Evolutionary conservation across 2,797 vertebrate genomes (phyloP).

Genomic region (Danio jaintianensis): DNA sequence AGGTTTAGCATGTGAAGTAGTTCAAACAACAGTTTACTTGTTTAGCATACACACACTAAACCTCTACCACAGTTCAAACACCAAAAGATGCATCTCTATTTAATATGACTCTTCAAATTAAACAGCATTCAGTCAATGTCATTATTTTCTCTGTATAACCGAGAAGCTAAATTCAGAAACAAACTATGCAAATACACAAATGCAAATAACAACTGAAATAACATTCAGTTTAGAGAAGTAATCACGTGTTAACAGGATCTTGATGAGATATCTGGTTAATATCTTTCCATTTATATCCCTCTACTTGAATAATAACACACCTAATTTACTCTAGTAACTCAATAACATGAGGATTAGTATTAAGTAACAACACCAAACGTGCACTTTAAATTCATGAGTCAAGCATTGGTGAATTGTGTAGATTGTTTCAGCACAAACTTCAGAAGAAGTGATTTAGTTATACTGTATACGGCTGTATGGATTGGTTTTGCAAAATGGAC

Average conservation of each 20-base stretch:
- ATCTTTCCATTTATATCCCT: neutral
- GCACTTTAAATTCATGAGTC: neutral
- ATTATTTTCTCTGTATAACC: neutral
- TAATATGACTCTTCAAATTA: neutral
- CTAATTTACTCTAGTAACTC: no score
- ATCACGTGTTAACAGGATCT: neutral
- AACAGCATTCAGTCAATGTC: neutral
- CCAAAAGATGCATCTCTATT: no score
- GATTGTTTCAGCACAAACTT: neutral
- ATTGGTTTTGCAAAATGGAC: neutral
- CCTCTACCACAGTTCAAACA: no score
- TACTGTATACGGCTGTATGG: no score
- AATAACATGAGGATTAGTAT: neutral
- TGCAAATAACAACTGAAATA: neutral
- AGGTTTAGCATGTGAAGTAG: no score
- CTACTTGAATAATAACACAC: neutral
- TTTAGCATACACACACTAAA: no score
- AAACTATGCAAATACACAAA: neutral
- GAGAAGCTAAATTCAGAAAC: neutral
- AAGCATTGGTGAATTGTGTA: neutral
- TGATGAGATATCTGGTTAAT: neutral
- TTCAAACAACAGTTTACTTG: no score
- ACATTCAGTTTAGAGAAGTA: no score
- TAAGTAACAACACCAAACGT: neutral
- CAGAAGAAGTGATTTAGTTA: neutral